Evolutionary conservation across 2,888 invertebrate species (phyloP).

Genomic region (Perizoma affinitatum): DNA sequence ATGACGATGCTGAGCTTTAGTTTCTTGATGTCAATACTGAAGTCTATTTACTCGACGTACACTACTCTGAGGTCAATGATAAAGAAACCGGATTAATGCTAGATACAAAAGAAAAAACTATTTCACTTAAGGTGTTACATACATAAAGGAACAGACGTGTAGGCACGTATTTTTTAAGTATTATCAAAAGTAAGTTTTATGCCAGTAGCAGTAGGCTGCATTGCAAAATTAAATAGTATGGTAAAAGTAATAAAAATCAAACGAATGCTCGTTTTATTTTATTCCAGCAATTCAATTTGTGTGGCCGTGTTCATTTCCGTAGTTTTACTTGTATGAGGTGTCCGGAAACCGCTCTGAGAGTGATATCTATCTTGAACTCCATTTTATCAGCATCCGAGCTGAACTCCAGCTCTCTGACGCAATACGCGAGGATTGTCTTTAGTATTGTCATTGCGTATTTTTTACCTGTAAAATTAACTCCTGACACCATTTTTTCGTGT

Average conservation of each 20-base stretch:
- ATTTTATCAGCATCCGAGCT: conserved; percentile 53
- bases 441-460: conserved; percentile 61
- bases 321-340: conserved; percentile 53
- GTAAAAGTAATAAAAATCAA: neutral
- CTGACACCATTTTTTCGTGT: neutral
- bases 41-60: conserved; percentile 51
- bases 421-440: conserved; percentile 60
- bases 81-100: neutral
- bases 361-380: conserved; percentile 55
- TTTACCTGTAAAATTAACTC: conserved; percentile 53
- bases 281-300: neutral
- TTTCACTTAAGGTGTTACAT: too few relatives aligned
- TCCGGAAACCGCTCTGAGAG: conserved; percentile 50
- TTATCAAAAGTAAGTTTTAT: too few relatives aligned
- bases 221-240: too few relatives aligned
- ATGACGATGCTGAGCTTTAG: conserved; percentile 47
- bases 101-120: too few relatives aligned
- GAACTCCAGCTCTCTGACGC: conserved; percentile 56
- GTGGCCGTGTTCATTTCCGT: neutral
- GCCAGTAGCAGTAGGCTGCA: too few relatives aligned
- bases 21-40: conserved; percentile 47
- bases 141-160: too few relatives aligned
- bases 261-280: neutral
- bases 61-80: conserved; percentile 47
- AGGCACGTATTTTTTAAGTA: too few relatives aligned